Percentiles rank a stretch among this genome's conserved stretches.
Evolutionary conservation across 1,140 invertebrate genomes (phyloP).

Genomic region (Chionoecetes opilio): DNA sequence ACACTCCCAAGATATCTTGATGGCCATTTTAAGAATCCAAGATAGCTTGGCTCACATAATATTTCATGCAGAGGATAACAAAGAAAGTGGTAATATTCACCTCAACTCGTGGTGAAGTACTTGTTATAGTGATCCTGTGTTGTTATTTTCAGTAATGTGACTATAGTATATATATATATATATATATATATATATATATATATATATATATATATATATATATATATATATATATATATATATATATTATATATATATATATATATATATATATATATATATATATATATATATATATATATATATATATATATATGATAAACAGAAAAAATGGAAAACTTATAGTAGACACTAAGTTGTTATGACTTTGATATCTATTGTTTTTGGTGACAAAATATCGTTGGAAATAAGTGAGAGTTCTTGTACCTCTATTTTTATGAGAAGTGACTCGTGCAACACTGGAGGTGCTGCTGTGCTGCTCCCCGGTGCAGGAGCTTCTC

Average conservation of each 20-base stretch:
- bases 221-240: too few relatives aligned
- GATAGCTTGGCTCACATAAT: slow-evolving; percentile 34
- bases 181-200: too few relatives aligned
- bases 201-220: too few relatives aligned
- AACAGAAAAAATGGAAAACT: slow-evolving; percentile 33
- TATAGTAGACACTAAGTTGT: slow-evolving; percentile 49
- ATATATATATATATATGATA: neutral
- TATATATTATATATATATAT: too few relatives aligned
- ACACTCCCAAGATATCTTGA: slow-evolving; percentile 20
- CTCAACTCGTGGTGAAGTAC: neutral
- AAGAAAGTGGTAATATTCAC: neutral
- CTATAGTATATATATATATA: too few relatives aligned
- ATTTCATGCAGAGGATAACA: slow-evolving; percentile 16
- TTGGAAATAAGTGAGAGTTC: slow-evolving; percentile 51
- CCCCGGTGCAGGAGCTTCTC: slow-evolving; percentile 55
- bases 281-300: too few relatives aligned
- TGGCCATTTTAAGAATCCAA: neutral
- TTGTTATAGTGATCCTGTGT: slow-evolving; percentile 3
- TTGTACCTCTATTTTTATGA: slow-evolving; percentile 62
- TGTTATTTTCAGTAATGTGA: slow-evolving; percentile 31
- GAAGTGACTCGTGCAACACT: slow-evolving; percentile 53
- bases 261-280: too few relatives aligned
- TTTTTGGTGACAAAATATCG: slow-evolving; percentile 53
- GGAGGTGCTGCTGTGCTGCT: slow-evolving; percentile 40
- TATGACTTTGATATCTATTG: slow-evolving; percentile 54